phyloP scores from a whole-genome alignment of 2,797 vertebrate genomes.

The Chelonia mydas region DNA sequence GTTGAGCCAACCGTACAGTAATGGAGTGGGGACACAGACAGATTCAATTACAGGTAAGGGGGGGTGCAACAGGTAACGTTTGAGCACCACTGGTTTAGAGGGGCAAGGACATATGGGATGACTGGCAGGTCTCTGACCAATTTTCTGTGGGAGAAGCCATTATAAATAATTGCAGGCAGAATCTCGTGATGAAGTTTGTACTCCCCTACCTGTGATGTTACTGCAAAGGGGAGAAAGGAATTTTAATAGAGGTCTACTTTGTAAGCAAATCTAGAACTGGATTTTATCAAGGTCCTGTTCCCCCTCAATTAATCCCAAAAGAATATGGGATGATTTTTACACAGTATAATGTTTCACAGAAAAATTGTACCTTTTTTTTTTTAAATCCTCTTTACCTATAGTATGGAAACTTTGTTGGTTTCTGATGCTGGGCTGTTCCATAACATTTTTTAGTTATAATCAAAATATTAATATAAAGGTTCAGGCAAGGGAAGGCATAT shows the following conservation, averaged over 20 bases:
- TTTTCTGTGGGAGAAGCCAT: not conserved
- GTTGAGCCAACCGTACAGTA: too few relatives aligned
- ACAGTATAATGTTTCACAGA: not conserved
- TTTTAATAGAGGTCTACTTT: not conserved
- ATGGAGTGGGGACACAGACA: too few relatives aligned
- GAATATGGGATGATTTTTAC: not conserved
- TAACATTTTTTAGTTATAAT: not conserved
- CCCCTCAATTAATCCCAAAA: too few relatives aligned
- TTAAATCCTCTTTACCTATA: not conserved
- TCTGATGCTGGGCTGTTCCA: fast-evolving
- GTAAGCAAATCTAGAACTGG: not conserved
- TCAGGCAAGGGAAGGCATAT: not conserved
- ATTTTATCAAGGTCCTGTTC: not conserved
- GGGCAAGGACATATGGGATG: not conserved
- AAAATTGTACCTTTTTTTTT: fast-evolving
- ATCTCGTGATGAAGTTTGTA: not conserved
- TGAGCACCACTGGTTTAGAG: too few relatives aligned
- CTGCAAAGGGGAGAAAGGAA: not conserved
- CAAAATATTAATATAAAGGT: too few relatives aligned
- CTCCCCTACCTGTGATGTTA: not conserved
- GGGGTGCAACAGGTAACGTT: too few relatives aligned
- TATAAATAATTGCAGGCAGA: fast-evolving
- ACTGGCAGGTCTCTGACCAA: not conserved
- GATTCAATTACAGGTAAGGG: too few relatives aligned
- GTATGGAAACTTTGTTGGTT: not conserved